Conservation (phyloP, 2,797 vertebrate species). For the Aulostomus chinensis region DNA sequence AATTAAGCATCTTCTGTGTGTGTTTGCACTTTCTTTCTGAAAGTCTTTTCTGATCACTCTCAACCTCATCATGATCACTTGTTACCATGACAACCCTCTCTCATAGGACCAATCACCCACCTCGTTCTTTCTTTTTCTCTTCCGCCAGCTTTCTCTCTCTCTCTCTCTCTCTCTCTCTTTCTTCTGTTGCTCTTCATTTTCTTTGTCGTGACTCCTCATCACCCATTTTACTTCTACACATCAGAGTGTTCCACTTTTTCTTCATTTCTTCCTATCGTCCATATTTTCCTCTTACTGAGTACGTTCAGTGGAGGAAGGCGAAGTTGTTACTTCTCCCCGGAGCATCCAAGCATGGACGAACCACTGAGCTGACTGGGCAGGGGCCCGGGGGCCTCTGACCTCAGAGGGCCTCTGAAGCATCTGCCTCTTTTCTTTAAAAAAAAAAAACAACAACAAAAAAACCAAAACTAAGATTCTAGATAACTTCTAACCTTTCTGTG, state of each 20-base stretch:
- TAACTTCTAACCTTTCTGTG: too few species aligned
- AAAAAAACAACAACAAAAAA: too few species aligned
- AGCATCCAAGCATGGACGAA: too few species aligned
- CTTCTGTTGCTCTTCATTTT: conserved; percentile 56
- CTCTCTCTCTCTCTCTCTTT: conserved; percentile 44
- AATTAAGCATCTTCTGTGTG: conserved; percentile 33
- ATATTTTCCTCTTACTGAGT: too few species aligned
- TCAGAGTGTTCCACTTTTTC: conserved; percentile 18
- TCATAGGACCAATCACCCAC: conserved; percentile 77
- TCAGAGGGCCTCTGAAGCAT: too few species aligned
- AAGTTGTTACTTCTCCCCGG: not conserved
- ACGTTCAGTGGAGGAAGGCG: conserved; percentile 6
- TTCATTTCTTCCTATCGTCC: not conserved
- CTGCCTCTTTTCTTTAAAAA: too few species aligned
- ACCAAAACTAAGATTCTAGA: too few species aligned
- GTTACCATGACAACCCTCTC: conserved; percentile 82
- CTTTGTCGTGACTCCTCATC: conserved; percentile 60
- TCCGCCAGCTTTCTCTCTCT: conserved; percentile 34
- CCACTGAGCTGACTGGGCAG: too few species aligned
- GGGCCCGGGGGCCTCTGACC: too few species aligned
- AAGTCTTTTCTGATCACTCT: conserved; percentile 66
- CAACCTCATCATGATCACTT: conserved; percentile 69
- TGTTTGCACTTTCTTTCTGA: conserved; percentile 55
- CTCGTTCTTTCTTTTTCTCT: conserved; percentile 50
- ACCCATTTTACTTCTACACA: conserved; percentile 13